Evolutionary conservation across 2,888 invertebrate species (phyloP), one percentile per base, ranked within the genome.

Genomic region (Pseudanteris insignis): DNA sequence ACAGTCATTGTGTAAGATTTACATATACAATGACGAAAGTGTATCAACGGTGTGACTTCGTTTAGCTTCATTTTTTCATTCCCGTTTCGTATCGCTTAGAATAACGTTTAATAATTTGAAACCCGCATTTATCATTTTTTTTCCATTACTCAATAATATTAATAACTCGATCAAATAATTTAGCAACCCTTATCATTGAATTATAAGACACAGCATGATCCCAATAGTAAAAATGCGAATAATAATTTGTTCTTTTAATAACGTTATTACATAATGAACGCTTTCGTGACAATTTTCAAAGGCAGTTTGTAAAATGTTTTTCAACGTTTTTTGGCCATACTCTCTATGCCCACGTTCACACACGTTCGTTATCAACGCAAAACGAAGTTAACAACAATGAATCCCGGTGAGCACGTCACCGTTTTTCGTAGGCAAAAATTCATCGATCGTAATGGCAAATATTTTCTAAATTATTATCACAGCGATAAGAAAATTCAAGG

Each of bases 401-500:
- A 24, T 48, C 36, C 36, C 6, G 2, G 46, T 36, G 36, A 47
- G 36, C 25, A 32, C 48, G 30, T 30, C 29, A 11, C 8, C 15
- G 1, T 13, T 9, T 28, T 38, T 3, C 32, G 32, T 38, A 38
- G 48, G 25, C 32, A 48, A 48, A 48, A 38, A 48, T 30, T 32
- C 15, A 6, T 38, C 9, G 9, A 38, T 48, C 7, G 5, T 11
- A 29, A 30, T 37, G 29, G 10, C 21, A 11, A 38, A 38, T 12
- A 48, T 14, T 48, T 18, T 48, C 38, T 48, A 48, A 38, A 38
- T 32, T 48, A 48, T 48, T 48, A 48, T 48, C 38, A 48, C 47
- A 37, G 47, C 14, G 24, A 37, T 37, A 37, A 37, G 36, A 47
- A 47, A 47, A 36, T 29, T 33, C 12, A 29, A 5, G 36, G 14